Base-by-base conservation (phyloP, 2,797 vertebrate species). In the Sebastes oblongus region DNA sequence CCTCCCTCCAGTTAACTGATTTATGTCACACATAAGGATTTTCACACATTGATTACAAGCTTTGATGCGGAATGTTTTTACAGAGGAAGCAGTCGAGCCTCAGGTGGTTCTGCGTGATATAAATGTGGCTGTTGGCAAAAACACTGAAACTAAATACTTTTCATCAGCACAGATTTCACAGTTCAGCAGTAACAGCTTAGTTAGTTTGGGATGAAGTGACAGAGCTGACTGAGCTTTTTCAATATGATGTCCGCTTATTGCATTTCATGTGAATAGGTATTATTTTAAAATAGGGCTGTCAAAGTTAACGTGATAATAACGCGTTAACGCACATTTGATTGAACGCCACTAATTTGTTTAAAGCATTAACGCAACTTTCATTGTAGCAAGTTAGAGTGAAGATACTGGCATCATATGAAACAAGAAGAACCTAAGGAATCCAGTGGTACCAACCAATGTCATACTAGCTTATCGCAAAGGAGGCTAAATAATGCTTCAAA, bases 1-100 rank as follows among this genome's bases (percentile, higher is more conserved):
- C 62, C 60, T 68, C 32, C 70, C 72, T 74, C 67, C 52, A 60
- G 22, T 66, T 25, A 66, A 74, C 20, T 56, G 70, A 83, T 88
- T 77, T 54, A 76, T 42, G 75, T 79, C 29, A 54, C 24, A 24
- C 24, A 24, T 24, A 25, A 25, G 13, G 10, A 16, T 59, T 73
- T 25, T 20, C 14, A 25, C 72, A 50, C 56, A 12, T 1, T 32
- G 2, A 58, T 71, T 74, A 71, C 29, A 74, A 27, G 54, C 54
- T 11, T 9, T 8, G 22, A 77, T 13, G 27, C 11, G 22, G 7
- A 14, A 25, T 24, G 13, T 65, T 73, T 62, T n/a, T 42, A 42
- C 27, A 64, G n/a, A 55, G 14, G 61, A 65, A n/a, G 14, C 52
- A 80, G 30, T 46, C 0, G 1, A 56, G 58, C 10, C 18, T 50